These are phyloP conservation scores for Progne subis DNA, from an alignment of 2,113 vertebrate species.

Conservation along the genomic window DNA sequence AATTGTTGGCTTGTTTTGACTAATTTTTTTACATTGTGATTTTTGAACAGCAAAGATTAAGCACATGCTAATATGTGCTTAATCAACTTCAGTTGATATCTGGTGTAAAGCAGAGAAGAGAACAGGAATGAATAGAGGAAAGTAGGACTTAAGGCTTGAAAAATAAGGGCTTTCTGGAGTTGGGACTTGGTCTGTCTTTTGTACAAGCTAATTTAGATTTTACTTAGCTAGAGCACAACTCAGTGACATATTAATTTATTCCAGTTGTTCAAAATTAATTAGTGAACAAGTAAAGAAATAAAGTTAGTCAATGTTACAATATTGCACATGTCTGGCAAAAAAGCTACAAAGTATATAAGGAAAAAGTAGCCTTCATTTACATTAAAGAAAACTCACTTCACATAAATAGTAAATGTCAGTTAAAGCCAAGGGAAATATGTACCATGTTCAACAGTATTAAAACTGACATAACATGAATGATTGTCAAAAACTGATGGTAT, in stretches of 20 bases:
- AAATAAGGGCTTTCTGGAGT: background rate
- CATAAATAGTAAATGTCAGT: background rate
- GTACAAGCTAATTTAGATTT: background rate
- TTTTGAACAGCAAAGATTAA: background rate
- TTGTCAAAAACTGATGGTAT: slow-evolving; percentile 31
- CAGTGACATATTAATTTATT: background rate
- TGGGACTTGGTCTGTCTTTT: background rate
- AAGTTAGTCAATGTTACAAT: background rate
- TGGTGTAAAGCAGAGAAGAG: background rate
- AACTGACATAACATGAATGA: slow-evolving; percentile 43
- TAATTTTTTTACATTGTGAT: background rate
- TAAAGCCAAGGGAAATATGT: slow-evolving; percentile 36
- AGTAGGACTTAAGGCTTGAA: background rate
- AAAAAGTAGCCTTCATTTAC: background rate
- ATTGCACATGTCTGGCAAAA: background rate
- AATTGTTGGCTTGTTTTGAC: background rate
- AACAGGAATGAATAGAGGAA: background rate
- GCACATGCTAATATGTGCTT: background rate
- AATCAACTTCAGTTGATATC: background rate
- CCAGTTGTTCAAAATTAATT: background rate
- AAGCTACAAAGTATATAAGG: background rate
- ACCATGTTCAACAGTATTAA: slow-evolving; percentile 3
- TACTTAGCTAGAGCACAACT: background rate
- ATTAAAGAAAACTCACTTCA: background rate
- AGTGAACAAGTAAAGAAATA: background rate